These are phyloP conservation scores for Amniataba percoides DNA, from an alignment of 2,797 vertebrate species.

Conservation along the genomic window DNA sequence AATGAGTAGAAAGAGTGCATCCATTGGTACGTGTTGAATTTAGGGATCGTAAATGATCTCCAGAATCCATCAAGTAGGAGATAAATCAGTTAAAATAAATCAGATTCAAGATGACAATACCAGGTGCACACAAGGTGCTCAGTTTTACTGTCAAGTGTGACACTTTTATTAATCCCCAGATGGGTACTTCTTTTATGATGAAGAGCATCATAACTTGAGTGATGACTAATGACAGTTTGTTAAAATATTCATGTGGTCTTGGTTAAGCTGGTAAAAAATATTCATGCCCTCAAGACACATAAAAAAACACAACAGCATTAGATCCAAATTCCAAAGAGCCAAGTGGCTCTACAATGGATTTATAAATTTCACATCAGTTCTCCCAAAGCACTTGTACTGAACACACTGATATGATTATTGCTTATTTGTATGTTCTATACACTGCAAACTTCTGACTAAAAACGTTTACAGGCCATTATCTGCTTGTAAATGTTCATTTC, in stretches of 20 bases:
- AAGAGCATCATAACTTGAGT: conserved; percentile 7
- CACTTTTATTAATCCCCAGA: conserved; percentile 31
- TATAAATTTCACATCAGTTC: neutral
- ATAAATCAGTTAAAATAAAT: conserved; percentile 22
- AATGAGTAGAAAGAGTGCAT: neutral
- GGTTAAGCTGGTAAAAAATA: conserved; percentile 11
- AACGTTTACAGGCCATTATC: neutral
- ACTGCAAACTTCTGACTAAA: conserved; percentile 6
- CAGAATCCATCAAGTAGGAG: neutral
- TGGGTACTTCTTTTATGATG: neutral
- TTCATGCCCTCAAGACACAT: neutral
- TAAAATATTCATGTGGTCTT: conserved; percentile 6
- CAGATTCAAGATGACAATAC: conserved; percentile 17
- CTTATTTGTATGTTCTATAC: neutral
- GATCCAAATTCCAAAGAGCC: neutral
- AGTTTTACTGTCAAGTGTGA: conserved; percentile 27
- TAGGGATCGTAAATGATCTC: conserved; percentile 1
- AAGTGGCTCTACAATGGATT: neutral
- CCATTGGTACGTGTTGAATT: conserved; percentile 15
- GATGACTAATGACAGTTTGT: conserved; percentile 14
- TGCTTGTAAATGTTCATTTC: conserved; percentile 47
- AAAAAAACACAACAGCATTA: neutral
- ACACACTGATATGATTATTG: neutral
- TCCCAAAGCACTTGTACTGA: neutral
- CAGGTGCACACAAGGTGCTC: conserved; percentile 21